Evolutionary conservation across 1,140 invertebrate genomes (phyloP), one percentile per base, ranked within the genome.

Genomic region (Ctenoplectra terminalis): DNA sequence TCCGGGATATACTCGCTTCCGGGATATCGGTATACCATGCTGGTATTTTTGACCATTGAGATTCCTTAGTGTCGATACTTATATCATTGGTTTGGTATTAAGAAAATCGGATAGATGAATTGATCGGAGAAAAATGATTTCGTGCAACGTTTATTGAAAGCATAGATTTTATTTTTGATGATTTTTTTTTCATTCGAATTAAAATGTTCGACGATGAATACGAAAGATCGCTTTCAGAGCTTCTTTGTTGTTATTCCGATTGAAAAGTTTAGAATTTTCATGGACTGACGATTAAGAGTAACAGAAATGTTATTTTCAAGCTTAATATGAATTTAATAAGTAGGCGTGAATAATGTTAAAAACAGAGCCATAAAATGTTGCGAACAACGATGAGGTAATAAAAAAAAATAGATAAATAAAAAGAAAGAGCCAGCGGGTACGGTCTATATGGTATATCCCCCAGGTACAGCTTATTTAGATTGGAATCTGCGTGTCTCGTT

Each of bases 401-500:
- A 34, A 15, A 46, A 71, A 78, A 31, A 58, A 17, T 23, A 9
- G 29, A 60, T n/a, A 3, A 61, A n/a, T 1, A 20, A 34, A 23
- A 50, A 69, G 13, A 37, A 31, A 58, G 20, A 29, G n/a, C 17
- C 1, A n/a, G 0, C 5, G 20, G 29, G 46, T 72, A 52, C 40
- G 43, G 66, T 50, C 23, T n/a, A 48, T 26, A 50, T 58, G 46
- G 67, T 69, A n/a, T 48, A 70, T 20, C 29, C 34, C n/a, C 4
- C 29, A 37, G 11, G 8, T 26, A 8, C 31, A 34, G 23, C 31
- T 64, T 66, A 75, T 52, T 48, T 63, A 63, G 77, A 75, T 74
- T 40, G 50, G 58, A 81, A 81, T 81, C 71, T 58, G 61, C 61
- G 79, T 74, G 72, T 64, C 71, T 86, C 71, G 78, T 76, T 61